A percentile compares a stretch with the other conserved stretches of the same genome.
Conservation (phyloP, 2,113 vertebrate genomes). For the Chaenogobius annularis region DNA sequence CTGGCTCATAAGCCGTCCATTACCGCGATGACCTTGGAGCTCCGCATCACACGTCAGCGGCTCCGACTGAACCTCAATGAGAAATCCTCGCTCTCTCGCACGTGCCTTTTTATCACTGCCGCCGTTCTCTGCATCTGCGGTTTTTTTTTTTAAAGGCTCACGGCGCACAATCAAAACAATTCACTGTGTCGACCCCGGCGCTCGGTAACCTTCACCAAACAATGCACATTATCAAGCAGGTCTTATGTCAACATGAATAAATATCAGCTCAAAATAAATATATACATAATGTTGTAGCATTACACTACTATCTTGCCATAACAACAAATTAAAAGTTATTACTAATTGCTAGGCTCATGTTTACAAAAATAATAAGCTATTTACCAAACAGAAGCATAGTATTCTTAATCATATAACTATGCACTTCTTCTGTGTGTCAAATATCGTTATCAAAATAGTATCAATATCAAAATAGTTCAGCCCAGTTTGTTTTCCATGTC, state of each 20-base stretch:
- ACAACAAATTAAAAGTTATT: background rate
- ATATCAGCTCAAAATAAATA: no score
- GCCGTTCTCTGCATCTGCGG: slow-evolving; percentile 12
- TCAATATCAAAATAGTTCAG: background rate
- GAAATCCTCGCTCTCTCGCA: background rate
- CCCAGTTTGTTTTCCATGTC: background rate
- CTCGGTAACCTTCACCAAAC: slow-evolving; percentile 46
- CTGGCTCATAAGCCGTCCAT: slow-evolving; percentile 9
- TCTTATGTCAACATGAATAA: background rate
- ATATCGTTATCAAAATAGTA: background rate
- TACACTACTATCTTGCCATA: background rate
- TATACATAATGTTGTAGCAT: no score
- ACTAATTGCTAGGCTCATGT: no score
- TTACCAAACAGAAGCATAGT: background rate
- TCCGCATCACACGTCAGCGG: background rate
- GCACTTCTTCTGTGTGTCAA: background rate
- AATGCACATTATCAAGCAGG: background rate
- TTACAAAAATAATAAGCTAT: background rate
- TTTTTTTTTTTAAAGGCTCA: no score
- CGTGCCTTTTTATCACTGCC: background rate
- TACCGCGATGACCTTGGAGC: slow-evolving; percentile 40
- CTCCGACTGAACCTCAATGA: background rate
- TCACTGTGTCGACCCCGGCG: slow-evolving; percentile 25
- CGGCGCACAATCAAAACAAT: slow-evolving; percentile 14
- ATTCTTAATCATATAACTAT: background rate